Evolutionary conservation across 2,888 invertebrate genomes (phyloP).

Genomic region (Tetranychus truncatus): DNA sequence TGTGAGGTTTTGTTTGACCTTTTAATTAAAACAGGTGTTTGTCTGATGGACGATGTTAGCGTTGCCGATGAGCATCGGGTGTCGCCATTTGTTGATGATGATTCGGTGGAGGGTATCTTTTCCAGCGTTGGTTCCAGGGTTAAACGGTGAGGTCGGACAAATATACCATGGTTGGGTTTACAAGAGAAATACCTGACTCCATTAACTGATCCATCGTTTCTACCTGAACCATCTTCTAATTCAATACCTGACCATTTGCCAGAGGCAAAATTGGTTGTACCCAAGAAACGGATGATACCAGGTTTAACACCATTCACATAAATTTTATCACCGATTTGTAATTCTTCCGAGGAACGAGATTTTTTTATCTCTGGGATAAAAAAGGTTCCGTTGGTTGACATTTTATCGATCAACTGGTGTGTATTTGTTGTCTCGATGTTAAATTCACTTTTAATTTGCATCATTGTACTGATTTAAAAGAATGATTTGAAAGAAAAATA

Average conservation of each 20-base stretch:
- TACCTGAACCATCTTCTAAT: slow-evolving; percentile 19
- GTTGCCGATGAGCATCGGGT: neutral
- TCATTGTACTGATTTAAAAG: neutral
- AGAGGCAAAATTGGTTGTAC: slow-evolving; percentile 18
- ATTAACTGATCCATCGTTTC: slow-evolving; percentile 21
- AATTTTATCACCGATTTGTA: slow-evolving; percentile 16
- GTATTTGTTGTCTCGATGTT: neutral
- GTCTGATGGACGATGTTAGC: neutral
- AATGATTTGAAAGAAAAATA: no score
- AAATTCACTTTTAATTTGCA: neutral
- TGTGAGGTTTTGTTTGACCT: neutral
- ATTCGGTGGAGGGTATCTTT: neutral
- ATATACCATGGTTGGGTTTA: slow-evolving; percentile 18
- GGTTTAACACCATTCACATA: slow-evolving; percentile 19
- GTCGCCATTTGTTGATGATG: neutral
- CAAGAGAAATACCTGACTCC: slow-evolving; percentile 19
- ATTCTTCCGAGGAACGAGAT: slow-evolving; percentile 13
- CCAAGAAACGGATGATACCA: slow-evolving; percentile 17
- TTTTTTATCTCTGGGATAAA: neutral
- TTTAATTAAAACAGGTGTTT: neutral
- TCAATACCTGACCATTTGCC: slow-evolving; percentile 21
- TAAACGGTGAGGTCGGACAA: slow-evolving; percentile 18
- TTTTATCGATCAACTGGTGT: neutral
- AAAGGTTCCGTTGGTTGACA: neutral
- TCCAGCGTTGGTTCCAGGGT: slow-evolving; percentile 9